phyloP scores from a whole-genome alignment of 2,797 vertebrate genomes.

The Notolepis coatsorum region DNA sequence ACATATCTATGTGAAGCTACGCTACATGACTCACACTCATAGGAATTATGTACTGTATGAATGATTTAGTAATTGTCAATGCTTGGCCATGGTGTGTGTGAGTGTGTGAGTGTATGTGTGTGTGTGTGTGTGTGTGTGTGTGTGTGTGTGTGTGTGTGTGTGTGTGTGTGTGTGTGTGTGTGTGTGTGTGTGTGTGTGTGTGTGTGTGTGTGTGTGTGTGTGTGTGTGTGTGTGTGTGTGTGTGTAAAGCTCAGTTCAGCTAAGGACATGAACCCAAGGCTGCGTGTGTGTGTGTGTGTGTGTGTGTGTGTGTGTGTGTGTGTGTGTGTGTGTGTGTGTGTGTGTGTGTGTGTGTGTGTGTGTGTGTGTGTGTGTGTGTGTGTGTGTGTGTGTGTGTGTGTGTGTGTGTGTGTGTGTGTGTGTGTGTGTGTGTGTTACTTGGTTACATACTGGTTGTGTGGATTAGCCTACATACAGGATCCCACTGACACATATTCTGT shows the following conservation, averaged over 20 bases:
- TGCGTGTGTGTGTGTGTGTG: background rate
- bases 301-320: background rate
- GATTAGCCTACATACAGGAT: conserved; percentile 39
- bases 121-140: background rate
- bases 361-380: background rate
- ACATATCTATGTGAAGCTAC: too few species aligned
- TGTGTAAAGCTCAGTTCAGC: conserved; percentile 19
- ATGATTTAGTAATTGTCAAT: conserved; percentile 47
- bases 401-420: too few species aligned
- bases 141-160: conserved; percentile 5
- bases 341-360: background rate
- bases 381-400: too few species aligned
- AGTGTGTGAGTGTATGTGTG: conserved; percentile 1
- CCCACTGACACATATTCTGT: conserved; percentile 36
- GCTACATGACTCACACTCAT: too few species aligned
- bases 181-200: conserved; percentile 5
- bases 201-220: conserved; percentile 7
- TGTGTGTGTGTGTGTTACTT: background rate
- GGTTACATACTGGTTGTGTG: background rate
- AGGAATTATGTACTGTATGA: too few species aligned
- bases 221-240: conserved; percentile 3
- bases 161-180: conserved; percentile 1
- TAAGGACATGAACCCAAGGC: conserved; percentile 52
- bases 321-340: too few species aligned
- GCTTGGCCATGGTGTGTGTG: conserved; percentile 22